phyloP scores from a whole-genome alignment of 1,140 invertebrate species.

The Lordiphosa mommai region DNA sequence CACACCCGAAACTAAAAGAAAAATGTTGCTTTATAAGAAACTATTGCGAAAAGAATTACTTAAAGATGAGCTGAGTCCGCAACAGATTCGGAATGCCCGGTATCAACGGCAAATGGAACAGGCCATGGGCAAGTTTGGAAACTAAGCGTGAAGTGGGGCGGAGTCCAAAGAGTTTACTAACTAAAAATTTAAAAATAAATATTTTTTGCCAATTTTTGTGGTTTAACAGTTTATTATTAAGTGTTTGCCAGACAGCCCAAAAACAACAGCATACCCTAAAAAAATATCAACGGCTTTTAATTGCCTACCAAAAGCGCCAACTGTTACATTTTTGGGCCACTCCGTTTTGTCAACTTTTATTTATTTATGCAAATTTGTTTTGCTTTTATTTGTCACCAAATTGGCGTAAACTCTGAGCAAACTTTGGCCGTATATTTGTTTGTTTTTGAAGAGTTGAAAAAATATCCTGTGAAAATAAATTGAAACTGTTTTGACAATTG shows the following conservation, averaged over 20 bases:
- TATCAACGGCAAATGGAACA: background rate
- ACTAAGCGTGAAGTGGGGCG: background rate
- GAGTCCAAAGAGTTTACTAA: background rate
- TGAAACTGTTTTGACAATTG: constrained; percentile 69
- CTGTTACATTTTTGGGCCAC: constrained; percentile 51
- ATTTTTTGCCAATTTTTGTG: constrained; percentile 43
- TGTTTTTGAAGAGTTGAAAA: constrained; percentile 15
- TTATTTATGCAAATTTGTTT: constrained; percentile 71
- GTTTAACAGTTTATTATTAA: constrained; percentile 68
- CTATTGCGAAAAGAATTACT: constrained; percentile 26
- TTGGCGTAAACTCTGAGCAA: constrained; percentile 46
- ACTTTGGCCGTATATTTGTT: background rate
- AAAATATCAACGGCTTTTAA: constrained; percentile 58
- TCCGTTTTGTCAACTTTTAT: constrained; percentile 54
- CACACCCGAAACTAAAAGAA: constrained; percentile 31
- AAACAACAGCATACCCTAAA: constrained; percentile 21
- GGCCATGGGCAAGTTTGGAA: constrained; percentile 15
- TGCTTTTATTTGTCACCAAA: constrained; percentile 61
- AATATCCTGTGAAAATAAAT: constrained; percentile 44
- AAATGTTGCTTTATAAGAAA: constrained; percentile 51
- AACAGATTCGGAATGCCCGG: background rate
- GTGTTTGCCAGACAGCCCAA: constrained; percentile 42
- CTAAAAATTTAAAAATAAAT: constrained; percentile 19
- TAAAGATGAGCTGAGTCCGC: constrained; percentile 7
- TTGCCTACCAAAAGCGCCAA: constrained; percentile 58